These are phyloP conservation scores for Platysteira castanea DNA, from an alignment of 2,113 vertebrate genomes.

Conservation along the genomic window DNA sequence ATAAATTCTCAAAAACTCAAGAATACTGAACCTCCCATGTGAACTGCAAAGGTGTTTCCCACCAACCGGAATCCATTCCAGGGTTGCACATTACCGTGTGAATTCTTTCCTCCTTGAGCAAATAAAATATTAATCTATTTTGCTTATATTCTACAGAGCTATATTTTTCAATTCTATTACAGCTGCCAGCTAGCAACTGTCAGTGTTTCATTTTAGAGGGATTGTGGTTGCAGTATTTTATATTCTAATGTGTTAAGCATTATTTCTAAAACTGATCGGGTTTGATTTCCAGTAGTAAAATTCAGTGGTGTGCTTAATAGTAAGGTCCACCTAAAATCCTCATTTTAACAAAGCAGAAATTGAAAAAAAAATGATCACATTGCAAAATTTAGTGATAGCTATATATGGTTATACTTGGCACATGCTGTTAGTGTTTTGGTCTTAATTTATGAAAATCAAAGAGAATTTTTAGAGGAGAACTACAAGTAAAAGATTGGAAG, in stretches of 20 bases:
- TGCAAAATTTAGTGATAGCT: background rate
- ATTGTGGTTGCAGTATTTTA: background rate
- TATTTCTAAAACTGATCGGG: background rate
- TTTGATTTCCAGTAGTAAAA: background rate
- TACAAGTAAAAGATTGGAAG: background rate
- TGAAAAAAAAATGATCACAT: background rate
- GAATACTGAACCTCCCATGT: background rate
- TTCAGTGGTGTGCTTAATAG: background rate
- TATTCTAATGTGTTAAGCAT: background rate
- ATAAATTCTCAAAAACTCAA: background rate
- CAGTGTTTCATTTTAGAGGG: background rate
- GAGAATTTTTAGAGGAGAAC: background rate
- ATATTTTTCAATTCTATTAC: background rate
- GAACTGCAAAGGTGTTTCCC: background rate
- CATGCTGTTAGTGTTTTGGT: background rate
- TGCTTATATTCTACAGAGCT: background rate
- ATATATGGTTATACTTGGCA: background rate
- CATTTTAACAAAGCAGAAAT: background rate
- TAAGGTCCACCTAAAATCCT: background rate
- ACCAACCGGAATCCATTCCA: background rate
- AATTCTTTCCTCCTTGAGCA: background rate
- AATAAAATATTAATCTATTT: constrained; percentile 20
- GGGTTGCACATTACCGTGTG: background rate
- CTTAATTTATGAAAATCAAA: background rate
- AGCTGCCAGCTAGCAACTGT: background rate